Evolutionary conservation across 2,797 vertebrate species (phyloP), one percentile per base, ranked within the genome.

Genomic region (Betta splendens): DNA sequence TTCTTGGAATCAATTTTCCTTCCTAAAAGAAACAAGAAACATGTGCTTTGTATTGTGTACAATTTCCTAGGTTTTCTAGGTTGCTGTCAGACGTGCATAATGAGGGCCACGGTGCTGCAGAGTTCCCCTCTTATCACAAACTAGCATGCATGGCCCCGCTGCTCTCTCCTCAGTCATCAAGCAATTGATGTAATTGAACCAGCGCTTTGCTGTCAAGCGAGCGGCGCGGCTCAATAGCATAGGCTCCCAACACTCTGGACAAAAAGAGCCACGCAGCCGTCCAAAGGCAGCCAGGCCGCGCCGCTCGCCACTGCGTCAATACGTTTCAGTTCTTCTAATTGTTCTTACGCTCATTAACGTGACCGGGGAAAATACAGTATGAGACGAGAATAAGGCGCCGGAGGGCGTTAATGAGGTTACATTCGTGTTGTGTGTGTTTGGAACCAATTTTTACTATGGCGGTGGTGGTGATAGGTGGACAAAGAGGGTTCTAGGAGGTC

Each of bases 241-340:
- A 79, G 89, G 89, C 90, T 82, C 82, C 78, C 89, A 93, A 92
- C 94, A 92, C 91, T 91, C 53, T 87, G 93, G 95, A 95, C 94
- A 94, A 95, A 95, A 92, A 94, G 92, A 92, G 91, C 88, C 90
- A 90, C 85, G 86, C 91, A 93, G 83, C 77, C 75, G 57, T 84
- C 81, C 85, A n/a, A n/a, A n/a, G 85, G 88, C 82, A 85, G 77
- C 87, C 83, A 75, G 86, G 60, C 85, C 59, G 75, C n/a, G 77
- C 80, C 84, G 66, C 84, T 87, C 51, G 92, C 91, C 69, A 72
- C 92, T 92, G 92, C 94, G 94, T 96, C 95, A 94, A 97, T 97
- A 95, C 91, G 96, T 96, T 96, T 96, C 94, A 96, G 96, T 98
- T 96, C 93, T 92, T 83, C 94, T 98, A 95, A 98, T 96, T 96